Conservation (phyloP, 2,888 invertebrate genomes). For the Mesochorus sp. region DNA sequence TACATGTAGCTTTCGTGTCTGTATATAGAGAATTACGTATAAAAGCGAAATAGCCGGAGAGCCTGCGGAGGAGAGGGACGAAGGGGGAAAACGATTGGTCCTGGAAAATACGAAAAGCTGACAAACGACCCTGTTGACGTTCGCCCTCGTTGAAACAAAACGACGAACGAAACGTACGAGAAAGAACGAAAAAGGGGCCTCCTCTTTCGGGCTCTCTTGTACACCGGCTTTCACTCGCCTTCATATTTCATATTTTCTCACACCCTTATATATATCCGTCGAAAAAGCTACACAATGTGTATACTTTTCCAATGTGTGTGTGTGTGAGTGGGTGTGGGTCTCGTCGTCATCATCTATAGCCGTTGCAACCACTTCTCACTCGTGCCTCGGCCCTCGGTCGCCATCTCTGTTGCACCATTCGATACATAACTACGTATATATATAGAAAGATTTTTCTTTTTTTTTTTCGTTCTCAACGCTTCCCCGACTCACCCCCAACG, state of each 20-base stretch:
- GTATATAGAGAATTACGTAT: slow-evolving; percentile 48
- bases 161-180: slow-evolving; percentile 61
- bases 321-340: slow-evolving; percentile 11
- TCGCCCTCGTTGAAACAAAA: slow-evolving; percentile 77
- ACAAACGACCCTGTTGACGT: slow-evolving; percentile 80
- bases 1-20: slow-evolving; percentile 38
- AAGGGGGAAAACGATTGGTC: slow-evolving; percentile 64
- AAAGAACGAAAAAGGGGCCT: slow-evolving; percentile 49
- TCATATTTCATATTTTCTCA: slow-evolving; percentile 78
- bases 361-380: slow-evolving; percentile 47
- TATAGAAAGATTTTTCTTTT: no score
- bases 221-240: slow-evolving; percentile 63
- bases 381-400: slow-evolving; percentile 44
- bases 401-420: slow-evolving; percentile 36
- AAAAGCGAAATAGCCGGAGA: slow-evolving; percentile 57
- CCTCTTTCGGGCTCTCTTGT: slow-evolving; percentile 48
- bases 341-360: slow-evolving; percentile 31
- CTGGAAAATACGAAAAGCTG: slow-evolving; percentile 71
- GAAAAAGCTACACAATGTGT: slow-evolving; percentile 35
- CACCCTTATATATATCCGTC: slow-evolving; percentile 69
- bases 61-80: slow-evolving; percentile 29
- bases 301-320: slow-evolving; percentile 1
- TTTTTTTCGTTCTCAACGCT: slow-evolving; percentile 8
- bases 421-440: no score
- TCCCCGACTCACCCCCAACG: neutral